Conservation (phyloP, 2,888 invertebrate species). For the Bembecia ichneumoniformis region DNA sequence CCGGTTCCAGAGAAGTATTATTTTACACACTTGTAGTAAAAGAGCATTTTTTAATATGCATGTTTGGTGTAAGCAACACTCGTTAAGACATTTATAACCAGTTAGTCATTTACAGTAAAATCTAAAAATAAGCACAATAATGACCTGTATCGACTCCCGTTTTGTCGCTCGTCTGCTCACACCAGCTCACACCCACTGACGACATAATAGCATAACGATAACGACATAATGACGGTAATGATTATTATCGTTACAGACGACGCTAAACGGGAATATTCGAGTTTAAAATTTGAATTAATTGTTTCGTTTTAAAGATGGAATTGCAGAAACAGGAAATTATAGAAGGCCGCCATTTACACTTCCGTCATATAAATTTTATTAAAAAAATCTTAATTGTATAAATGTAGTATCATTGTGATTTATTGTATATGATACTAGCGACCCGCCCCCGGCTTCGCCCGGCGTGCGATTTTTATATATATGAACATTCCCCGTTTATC, state of each 20-base stretch:
- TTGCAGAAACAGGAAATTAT: neutral
- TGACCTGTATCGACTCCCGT: conserved; percentile 1
- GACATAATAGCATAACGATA: conserved; percentile 11
- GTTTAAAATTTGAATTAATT: neutral
- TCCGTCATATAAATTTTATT: too few species aligned
- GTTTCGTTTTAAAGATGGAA: neutral
- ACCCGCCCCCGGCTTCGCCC: too few species aligned
- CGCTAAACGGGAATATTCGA: conserved; percentile 1
- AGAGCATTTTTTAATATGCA: neutral
- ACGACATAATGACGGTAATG: conserved; percentile 16
- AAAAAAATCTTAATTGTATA: too few species aligned
- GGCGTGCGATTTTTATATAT: too few species aligned
- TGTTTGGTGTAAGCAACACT: neutral
- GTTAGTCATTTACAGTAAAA: conserved; percentile 1
- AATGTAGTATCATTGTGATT: too few species aligned
- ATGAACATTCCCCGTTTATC: too few species aligned
- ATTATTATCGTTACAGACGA: conserved; percentile 8
- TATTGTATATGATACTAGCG: too few species aligned
- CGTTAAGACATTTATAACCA: neutral
- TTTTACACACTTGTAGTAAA: too few species aligned
- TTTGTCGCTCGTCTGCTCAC: conserved; percentile 7
- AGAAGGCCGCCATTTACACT: neutral
- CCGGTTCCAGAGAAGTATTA: too few species aligned
- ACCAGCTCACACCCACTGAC: conserved; percentile 11
- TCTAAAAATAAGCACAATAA: conserved; percentile 5